Conservation (phyloP, 1,140 invertebrate species). For the Schlechtendalia chinensis region DNA sequence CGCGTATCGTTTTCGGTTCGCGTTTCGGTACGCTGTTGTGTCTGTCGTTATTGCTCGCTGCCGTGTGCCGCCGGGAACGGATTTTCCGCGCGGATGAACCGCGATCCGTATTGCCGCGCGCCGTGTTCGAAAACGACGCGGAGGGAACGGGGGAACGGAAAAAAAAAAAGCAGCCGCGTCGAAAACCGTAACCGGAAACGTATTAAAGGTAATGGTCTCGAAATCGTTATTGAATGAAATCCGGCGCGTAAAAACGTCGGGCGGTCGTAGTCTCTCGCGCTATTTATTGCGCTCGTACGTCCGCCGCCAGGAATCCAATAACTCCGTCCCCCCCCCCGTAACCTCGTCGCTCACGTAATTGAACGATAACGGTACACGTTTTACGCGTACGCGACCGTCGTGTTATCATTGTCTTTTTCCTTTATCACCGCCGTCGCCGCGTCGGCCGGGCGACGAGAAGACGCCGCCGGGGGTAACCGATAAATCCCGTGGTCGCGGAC, state of each 20-base stretch:
- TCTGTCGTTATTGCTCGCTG: too few relatives aligned
- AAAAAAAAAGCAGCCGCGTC: slow-evolving; percentile 19
- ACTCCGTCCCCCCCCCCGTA: not conserved
- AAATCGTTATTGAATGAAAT: slow-evolving; percentile 50
- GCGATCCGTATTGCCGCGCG: not conserved
- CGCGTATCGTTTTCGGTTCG: too few relatives aligned
- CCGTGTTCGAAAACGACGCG: slow-evolving; percentile 7
- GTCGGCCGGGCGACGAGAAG: not conserved
- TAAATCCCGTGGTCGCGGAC: not conserved
- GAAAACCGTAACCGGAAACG: slow-evolving; percentile 49
- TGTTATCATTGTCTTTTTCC: slow-evolving; percentile 1
- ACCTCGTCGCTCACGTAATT: too few relatives aligned
- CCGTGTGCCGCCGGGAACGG: not conserved
- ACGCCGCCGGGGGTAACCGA: not conserved
- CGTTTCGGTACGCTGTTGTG: too few relatives aligned
- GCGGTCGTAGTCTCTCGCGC: slow-evolving; percentile 44
- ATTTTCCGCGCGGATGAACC: slow-evolving; percentile 19
- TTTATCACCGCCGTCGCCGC: not conserved
- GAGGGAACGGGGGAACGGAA: not conserved
- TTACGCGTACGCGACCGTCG: not conserved
- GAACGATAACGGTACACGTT: not conserved
- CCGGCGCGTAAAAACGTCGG: slow-evolving; percentile 49
- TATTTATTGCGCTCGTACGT: slow-evolving; percentile 45
- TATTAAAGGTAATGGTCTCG: slow-evolving; percentile 50
- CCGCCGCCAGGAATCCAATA: slow-evolving; percentile 43